Evolutionary conservation across 2,888 invertebrate species (phyloP).

Genomic region (Chirona hameri): DNA sequence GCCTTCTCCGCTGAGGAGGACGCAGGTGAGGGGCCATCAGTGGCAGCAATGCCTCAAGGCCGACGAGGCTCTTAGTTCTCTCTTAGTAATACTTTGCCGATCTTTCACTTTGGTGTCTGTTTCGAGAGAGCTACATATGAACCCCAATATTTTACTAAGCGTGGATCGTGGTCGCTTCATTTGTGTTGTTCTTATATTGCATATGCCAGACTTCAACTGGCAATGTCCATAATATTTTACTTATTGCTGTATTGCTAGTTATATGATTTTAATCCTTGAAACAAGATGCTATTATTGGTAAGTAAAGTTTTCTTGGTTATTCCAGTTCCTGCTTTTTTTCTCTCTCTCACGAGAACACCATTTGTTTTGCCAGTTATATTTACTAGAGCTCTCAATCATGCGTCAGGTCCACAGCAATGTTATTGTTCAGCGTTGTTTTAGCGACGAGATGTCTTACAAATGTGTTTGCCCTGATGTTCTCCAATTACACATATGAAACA

Average conservation of each 20-base stretch:
- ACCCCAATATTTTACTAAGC: not conserved
- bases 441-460: not conserved
- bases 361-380: not conserved
- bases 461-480: not conserved
- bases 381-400: not conserved
- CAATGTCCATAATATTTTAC: too few species aligned
- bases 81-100: not conserved
- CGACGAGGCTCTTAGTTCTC: not conserved
- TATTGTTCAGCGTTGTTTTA: too few species aligned
- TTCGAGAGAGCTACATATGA: not conserved
- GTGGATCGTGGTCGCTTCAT: not conserved
- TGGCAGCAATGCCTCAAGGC: too few species aligned
- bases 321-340: not conserved
- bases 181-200: not conserved
- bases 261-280: not conserved
- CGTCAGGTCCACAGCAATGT: too few species aligned
- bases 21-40: not conserved
- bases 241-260: too few species aligned
- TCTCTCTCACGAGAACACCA: not conserved
- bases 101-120: not conserved
- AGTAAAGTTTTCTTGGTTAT: too few species aligned
- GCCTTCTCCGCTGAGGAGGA: not conserved
- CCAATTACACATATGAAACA: not conserved
- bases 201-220: not conserved
- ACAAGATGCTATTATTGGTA: not conserved